Percentiles rank a stretch among this genome's conserved stretches.
Evolutionary conservation across 2,113 vertebrate genomes (phyloP).

Genomic region (Colaptes auratus): DNA sequence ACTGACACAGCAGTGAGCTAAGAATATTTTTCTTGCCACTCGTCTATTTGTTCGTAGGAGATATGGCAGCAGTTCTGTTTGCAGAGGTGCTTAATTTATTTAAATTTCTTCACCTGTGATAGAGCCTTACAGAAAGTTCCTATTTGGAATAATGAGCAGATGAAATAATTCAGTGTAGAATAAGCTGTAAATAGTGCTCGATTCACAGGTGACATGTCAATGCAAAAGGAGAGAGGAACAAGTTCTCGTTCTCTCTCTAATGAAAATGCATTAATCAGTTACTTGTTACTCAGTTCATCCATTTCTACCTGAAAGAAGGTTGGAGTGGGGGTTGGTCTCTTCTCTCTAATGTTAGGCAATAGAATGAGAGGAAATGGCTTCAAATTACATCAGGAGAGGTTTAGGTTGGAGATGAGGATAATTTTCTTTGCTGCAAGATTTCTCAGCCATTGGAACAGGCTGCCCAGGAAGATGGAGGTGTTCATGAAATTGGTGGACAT

Average conservation of each 20-base stretch:
- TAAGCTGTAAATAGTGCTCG: not conserved
- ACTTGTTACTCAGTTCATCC: not conserved
- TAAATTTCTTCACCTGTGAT: slow-evolving; percentile 50
- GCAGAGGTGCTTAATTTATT: slow-evolving; percentile 59
- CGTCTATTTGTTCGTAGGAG: slow-evolving; percentile 49
- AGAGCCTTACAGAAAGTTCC: slow-evolving; percentile 14
- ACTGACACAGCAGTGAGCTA: slow-evolving; percentile 2
- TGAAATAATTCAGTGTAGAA: slow-evolving; percentile 14
- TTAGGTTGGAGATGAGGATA: too few species aligned
- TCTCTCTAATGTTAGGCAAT: too few species aligned
- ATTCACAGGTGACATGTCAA: not conserved
- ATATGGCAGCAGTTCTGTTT: slow-evolving; percentile 39
- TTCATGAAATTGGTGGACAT: too few species aligned
- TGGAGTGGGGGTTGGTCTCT: too few species aligned
- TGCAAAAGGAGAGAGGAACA: not conserved
- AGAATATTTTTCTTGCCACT: slow-evolving; percentile 26
- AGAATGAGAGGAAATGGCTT: too few species aligned
- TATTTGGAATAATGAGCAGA: slow-evolving; percentile 22
- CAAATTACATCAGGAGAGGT: too few species aligned
- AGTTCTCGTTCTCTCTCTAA: not conserved
- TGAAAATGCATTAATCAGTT: not conserved
- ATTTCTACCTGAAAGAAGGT: too few species aligned
- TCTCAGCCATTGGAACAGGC: too few species aligned
- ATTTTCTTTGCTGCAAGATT: too few species aligned
- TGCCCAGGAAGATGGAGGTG: too few species aligned